A percentile compares a stretch with the other conserved stretches of the same genome.
phyloP scores from a whole-genome alignment of 2,113 vertebrate genomes.

The Microcebus tavaratra region DNA sequence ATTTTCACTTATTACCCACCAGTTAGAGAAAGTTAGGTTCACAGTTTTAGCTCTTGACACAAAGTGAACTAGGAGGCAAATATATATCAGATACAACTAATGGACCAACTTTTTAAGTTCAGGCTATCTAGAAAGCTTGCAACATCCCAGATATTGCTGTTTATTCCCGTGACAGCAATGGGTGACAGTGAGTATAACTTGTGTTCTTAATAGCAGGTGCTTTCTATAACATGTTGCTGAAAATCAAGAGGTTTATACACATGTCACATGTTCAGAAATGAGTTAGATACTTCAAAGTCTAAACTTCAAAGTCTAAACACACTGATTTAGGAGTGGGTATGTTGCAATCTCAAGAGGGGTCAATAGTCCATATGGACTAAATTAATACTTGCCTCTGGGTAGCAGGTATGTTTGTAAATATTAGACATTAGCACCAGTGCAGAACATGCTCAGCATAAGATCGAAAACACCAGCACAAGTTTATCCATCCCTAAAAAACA shows the following conservation, averaged over 20 bases:
- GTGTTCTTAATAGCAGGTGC: conserved; percentile 51
- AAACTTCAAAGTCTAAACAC: conserved; percentile 34
- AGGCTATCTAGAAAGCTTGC: conserved; percentile 58
- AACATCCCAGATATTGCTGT: conserved; percentile 53
- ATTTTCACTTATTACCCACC: conserved; percentile 86
- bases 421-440: conserved; percentile 59
- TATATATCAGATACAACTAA: conserved; percentile 80
- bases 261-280: not conserved
- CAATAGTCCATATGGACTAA: conserved; percentile 42
- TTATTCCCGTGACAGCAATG: not conserved
- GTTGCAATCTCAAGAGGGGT: not conserved
- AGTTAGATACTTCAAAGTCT: too few relatives aligned
- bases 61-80: conserved; percentile 82
- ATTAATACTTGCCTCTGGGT: conserved; percentile 30
- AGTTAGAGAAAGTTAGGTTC: conserved; percentile 79
- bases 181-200: conserved; percentile 3
- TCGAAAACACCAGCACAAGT: conserved; percentile 9
- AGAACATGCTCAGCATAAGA: conserved; percentile 30
- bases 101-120: conserved; percentile 42
- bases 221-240: conserved; percentile 48
- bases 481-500: conserved; percentile 4
- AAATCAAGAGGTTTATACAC: not conserved
- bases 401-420: conserved; percentile 10
- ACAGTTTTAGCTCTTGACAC: conserved; percentile 86
- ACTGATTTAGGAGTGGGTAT: not conserved